Evolutionary conservation across 2,797 vertebrate species (phyloP).

Genomic region (Catamblyrhynchus diadema): DNA sequence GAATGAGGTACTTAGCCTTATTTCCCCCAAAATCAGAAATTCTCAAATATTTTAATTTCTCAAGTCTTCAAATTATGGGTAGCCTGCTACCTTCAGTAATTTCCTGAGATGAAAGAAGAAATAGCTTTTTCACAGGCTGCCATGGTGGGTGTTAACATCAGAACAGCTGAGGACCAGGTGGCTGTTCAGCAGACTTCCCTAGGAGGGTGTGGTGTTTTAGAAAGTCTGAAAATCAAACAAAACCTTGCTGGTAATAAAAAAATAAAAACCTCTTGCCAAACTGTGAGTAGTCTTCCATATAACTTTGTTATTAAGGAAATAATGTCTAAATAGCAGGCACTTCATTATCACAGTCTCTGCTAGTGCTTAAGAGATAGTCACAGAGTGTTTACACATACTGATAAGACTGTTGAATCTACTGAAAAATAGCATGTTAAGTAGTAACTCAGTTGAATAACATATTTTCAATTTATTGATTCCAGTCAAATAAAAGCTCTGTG

Average conservation of each 20-base stretch:
- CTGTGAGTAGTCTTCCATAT: not conserved
- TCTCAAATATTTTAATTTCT: constrained; percentile 16
- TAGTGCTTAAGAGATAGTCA: constrained; percentile 47
- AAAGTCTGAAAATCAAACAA: constrained; percentile 6
- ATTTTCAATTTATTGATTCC: constrained; percentile 19
- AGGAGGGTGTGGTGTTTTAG: not conserved
- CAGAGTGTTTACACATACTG: constrained; percentile 59
- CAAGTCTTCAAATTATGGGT: not conserved
- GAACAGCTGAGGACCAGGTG: not conserved
- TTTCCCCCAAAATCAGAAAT: constrained; percentile 1
- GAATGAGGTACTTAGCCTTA: not conserved
- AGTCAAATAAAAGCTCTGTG: constrained; percentile 16
- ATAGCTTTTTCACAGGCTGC: not conserved
- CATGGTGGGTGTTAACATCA: not conserved
- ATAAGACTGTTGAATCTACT: constrained; percentile 65
- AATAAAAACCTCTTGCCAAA: not conserved
- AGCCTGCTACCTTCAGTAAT: not conserved
- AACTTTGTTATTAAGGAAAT: constrained; percentile 28
- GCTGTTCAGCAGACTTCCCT: not conserved
- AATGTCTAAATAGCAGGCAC: constrained; percentile 43
- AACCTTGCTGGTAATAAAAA: not conserved
- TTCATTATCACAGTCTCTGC: constrained; percentile 43
- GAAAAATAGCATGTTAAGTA: constrained; percentile 55
- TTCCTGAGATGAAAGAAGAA: constrained; percentile 15
- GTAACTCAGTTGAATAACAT: constrained; percentile 22